phyloP scores from a whole-genome alignment of 2,888 invertebrate species.

The Mesorhabditis belari region DNA sequence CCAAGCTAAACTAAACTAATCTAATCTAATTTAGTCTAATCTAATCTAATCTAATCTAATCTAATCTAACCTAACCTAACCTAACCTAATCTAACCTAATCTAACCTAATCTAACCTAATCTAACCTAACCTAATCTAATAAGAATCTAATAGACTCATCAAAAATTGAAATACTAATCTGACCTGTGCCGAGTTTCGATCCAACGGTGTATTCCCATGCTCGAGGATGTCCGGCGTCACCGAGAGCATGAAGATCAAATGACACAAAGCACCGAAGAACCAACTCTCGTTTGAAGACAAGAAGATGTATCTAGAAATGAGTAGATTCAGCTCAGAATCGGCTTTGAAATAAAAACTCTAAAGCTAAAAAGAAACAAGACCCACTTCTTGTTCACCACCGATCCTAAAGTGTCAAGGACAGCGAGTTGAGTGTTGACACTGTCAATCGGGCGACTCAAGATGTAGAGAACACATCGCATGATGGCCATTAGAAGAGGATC shows the following conservation, averaged over 20 bases:
- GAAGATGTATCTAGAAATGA: constrained; percentile 16
- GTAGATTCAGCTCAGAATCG: constrained; percentile 8
- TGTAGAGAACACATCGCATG: constrained; percentile 83
- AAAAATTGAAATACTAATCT: too few species aligned
- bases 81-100: too few species aligned
- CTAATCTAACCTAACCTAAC: too few species aligned
- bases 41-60: too few species aligned
- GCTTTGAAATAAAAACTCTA: constrained; percentile 16
- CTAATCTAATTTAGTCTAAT: too few species aligned
- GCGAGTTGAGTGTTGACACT: constrained; percentile 80
- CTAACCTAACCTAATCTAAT: too few species aligned
- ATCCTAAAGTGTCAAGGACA: constrained; percentile 63
- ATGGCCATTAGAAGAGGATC: constrained; percentile 87
- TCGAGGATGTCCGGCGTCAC: constrained; percentile 39
- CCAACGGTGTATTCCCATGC: background rate
- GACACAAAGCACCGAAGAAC: constrained; percentile 87
- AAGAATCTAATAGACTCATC: too few species aligned
- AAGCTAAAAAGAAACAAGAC: background rate
- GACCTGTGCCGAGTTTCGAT: background rate
- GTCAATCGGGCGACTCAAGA: constrained; percentile 82
- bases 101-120: too few species aligned
- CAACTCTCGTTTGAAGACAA: constrained; percentile 27
- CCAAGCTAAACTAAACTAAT: too few species aligned
- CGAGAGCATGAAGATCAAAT: constrained; percentile 67
- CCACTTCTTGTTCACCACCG: constrained; percentile 20